Evolutionary conservation across 2,888 invertebrate genomes (phyloP).

Genomic region (Noctua comes): DNA sequence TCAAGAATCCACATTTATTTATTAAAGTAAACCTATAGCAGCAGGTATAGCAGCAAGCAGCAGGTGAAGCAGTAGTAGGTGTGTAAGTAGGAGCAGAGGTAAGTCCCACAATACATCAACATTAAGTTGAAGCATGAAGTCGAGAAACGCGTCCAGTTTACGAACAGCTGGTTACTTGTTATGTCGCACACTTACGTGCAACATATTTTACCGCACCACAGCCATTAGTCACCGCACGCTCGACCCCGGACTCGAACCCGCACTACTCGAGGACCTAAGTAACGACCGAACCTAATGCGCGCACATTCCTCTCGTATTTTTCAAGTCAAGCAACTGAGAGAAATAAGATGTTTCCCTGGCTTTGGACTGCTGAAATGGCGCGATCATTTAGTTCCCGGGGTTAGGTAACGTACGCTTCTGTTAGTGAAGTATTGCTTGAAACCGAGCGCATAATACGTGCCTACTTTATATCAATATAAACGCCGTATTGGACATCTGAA

Average conservation of each 20-base stretch:
- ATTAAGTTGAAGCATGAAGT: constrained; percentile 52
- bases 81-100: constrained; percentile 1
- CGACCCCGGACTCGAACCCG: constrained; percentile 75
- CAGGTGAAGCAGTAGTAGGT: neutral
- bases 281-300: constrained; percentile 82
- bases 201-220: constrained; percentile 78
- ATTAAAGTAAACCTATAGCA: neutral
- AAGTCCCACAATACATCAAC: constrained; percentile 42
- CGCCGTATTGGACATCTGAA: constrained; percentile 54
- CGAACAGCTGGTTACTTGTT: constrained; percentile 72
- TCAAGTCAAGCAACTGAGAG: constrained; percentile 78
- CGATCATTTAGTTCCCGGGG: constrained; percentile 69
- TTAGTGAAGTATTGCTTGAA: constrained; percentile 62
- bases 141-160: constrained; percentile 67
- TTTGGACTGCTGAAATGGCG: constrained; percentile 69
- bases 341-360: constrained; percentile 74
- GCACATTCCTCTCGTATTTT: constrained; percentile 81
- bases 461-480: constrained; percentile 64
- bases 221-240: constrained; percentile 79
- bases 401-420: constrained; percentile 61
- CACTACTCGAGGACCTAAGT: constrained; percentile 75
- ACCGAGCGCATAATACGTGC: constrained; percentile 61
- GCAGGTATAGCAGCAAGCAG: neutral
- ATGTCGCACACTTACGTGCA: constrained; percentile 76
- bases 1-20: neutral